Base-by-base conservation (phyloP, 2,113 vertebrate genomes). In the Equus quagga region DNA sequence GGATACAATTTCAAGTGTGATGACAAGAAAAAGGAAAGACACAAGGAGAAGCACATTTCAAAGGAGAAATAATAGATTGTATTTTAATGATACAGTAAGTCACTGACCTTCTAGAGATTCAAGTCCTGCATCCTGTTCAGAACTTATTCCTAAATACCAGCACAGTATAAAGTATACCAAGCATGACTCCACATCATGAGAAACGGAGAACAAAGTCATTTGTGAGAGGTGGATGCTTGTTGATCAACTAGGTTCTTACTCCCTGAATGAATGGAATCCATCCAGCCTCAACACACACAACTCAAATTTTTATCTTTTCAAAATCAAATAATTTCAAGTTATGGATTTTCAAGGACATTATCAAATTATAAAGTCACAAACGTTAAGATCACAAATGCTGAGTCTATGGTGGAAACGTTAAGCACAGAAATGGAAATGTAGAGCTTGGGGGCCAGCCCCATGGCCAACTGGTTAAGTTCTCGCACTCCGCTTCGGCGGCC, bases 321-420 rank as follows among this genome's bases (percentile, higher is more conserved):
- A 81, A 95, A 86, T 91, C 28, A 89, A 93, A 80, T 81, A 89
- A 86, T 90, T 92, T 62, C 8, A 86, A 89, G 44, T 90, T 46
- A 94, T 19, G 67, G 12, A 72, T 17, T 91, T 92, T 87, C 62
- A 91, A 91, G 3, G 51, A 95, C n/a, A 88, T 28, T 96, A 96
- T 31, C 70, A 70, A 96, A 75, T 73, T 87, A 95, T 58, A 85
- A 96, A 83, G n/a, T 78, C 64, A 96, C 14, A 88, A 88, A n/a
- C 70, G 33, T 58, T 92, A 89, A 49, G 56, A 94, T 94, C 67
- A 86, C 33, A 69, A 85, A 95, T 51, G 56, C 64, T 93, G 26
- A 76, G 17, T 86, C 93, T 92, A 44, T 26, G 9, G 46, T 80
- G 12, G 9, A 96, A 93, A 96, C 33, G 10, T 78, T 88, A 93